Conservation (phyloP, 2,888 invertebrate species). For the Parnassius orleans region DNA sequence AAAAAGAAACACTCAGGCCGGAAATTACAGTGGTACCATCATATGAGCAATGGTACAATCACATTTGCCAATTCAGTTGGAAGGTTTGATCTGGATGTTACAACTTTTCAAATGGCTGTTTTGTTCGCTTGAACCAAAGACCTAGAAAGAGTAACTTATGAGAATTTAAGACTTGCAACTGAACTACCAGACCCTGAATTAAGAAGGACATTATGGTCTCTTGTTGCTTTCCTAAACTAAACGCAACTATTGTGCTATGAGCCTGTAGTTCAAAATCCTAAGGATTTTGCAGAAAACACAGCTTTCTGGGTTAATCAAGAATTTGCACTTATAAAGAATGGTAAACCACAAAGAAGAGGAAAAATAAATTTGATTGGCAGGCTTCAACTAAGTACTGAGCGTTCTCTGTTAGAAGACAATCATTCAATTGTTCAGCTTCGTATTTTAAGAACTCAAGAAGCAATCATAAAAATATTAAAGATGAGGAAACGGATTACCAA, state of each 20-base stretch:
- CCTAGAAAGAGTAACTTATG: conserved; percentile 97
- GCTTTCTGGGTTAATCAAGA: conserved; percentile 98
- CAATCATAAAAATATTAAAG: conserved; percentile 99
- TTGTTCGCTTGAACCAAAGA: conserved; percentile 98
- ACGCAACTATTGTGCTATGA: conserved; percentile 94
- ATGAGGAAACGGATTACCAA: conserved; percentile 97
- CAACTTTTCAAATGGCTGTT: conserved; percentile 99
- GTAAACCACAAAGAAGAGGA: conserved; percentile 95
- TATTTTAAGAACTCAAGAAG: conserved; percentile 96
- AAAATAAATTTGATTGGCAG: conserved; percentile 98
- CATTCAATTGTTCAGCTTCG: conserved; percentile 98
- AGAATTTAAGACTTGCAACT: conserved; percentile 97
- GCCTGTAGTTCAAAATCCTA: conserved; percentile 91
- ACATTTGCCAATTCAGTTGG: conserved; percentile 96
- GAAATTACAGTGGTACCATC: conserved; percentile 99
- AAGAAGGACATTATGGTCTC: conserved; percentile 96
- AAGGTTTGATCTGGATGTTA: conserved; percentile 98
- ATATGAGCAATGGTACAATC: conserved; percentile 99
- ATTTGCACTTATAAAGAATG: conserved; percentile 96
- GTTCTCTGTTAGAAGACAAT: conserved; percentile 98
- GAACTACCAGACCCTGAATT: conserved; percentile 98
- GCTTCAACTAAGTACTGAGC: conserved; percentile 95
- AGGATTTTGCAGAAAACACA: conserved; percentile 96
- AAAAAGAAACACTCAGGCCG: conserved; percentile 98
- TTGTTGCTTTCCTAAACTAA: conserved; percentile 98